Evolutionary conservation across 2,797 vertebrate species (phyloP).

Genomic region (Etheostoma nigrum): DNA sequence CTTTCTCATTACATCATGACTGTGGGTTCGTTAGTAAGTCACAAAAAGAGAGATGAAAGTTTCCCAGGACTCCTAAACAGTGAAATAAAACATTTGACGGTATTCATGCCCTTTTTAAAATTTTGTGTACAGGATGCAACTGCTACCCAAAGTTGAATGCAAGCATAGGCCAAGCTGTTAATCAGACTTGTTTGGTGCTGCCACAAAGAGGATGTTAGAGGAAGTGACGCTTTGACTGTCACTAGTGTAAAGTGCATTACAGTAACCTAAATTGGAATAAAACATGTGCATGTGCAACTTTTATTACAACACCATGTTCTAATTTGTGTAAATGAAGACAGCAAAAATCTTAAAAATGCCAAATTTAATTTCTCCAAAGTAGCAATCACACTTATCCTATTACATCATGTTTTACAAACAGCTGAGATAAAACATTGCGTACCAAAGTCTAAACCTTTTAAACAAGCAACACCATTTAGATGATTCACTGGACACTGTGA

Average conservation of each 20-base stretch:
- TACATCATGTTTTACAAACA: background rate
- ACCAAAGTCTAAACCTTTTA: background rate
- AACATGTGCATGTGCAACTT: background rate
- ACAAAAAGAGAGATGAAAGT: background rate
- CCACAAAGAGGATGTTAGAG: slow-evolving; percentile 52
- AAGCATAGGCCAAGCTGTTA: background rate
- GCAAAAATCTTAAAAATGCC: background rate
- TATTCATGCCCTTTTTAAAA: background rate
- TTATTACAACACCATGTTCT: background rate
- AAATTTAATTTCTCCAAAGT: background rate
- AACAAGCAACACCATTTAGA: background rate
- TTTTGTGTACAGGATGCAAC: too few species aligned
- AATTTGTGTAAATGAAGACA: background rate
- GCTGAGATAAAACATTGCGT: background rate
- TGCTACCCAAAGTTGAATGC: background rate
- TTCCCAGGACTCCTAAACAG: background rate
- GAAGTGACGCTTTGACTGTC: slow-evolving; percentile 6
- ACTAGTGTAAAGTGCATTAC: background rate
- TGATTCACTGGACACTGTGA: background rate
- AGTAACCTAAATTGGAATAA: background rate
- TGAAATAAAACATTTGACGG: background rate
- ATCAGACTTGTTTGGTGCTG: slow-evolving; percentile 46
- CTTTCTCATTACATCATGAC: slow-evolving; percentile 9
- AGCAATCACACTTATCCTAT: background rate
- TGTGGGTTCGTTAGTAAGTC: background rate